Evolutionary conservation across 2,113 vertebrate species (phyloP).

Genomic region (Nycticebus coucang): DNA sequence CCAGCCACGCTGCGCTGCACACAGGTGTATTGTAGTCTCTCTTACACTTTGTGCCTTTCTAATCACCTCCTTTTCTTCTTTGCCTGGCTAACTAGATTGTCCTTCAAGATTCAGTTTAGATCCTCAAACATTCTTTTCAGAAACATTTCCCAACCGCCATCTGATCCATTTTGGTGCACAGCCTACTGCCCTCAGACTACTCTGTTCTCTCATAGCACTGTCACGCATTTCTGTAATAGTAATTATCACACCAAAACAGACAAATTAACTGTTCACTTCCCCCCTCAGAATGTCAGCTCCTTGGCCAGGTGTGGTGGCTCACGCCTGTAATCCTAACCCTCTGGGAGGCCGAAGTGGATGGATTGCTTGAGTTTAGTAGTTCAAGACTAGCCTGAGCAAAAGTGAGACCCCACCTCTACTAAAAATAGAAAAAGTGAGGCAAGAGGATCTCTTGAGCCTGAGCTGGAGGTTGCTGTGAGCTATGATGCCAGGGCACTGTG

Average conservation of each 20-base stretch:
- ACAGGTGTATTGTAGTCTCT: neutral
- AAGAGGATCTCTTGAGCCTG: too few species aligned
- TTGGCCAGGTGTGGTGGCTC: neutral
- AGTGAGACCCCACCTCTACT: too few species aligned
- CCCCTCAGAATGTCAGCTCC: neutral
- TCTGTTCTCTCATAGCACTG: neutral
- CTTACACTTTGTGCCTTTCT: neutral
- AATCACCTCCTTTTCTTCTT: neutral
- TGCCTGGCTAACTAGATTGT: neutral
- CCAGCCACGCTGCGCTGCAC: neutral
- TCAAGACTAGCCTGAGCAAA: too few species aligned
- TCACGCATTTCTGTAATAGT: neutral
- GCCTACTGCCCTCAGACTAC: neutral
- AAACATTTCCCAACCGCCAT: slow-evolving; percentile 5
- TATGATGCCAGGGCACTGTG: too few species aligned
- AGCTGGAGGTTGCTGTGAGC: too few species aligned
- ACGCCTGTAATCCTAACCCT: too few species aligned
- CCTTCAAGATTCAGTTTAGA: neutral
- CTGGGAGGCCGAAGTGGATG: too few species aligned
- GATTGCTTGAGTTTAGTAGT: too few species aligned
- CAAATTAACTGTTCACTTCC: neutral
- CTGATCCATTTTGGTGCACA: neutral
- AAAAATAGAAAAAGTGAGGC: too few species aligned
- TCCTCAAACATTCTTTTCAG: neutral
- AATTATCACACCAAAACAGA: neutral